A percentile compares a stretch with the other conserved stretches of the same genome.
These are phyloP conservation scores for Noctua janthe DNA, from an alignment of 2,888 invertebrate species.

Conservation along the genomic window DNA sequence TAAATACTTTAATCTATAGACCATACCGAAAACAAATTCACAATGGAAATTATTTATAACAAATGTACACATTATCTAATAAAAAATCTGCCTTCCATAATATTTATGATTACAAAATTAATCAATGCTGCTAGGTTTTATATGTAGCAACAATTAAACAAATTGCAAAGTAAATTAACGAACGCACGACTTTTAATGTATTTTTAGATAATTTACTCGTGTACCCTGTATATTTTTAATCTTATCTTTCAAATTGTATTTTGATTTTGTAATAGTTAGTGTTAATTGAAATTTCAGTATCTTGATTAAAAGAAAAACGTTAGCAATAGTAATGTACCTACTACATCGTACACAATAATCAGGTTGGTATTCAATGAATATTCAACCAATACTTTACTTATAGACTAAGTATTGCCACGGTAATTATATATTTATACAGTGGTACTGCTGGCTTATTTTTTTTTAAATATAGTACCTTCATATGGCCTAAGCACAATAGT, in stretches of 20 bases:
- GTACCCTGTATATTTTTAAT: too few relatives aligned
- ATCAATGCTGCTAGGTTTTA: not conserved
- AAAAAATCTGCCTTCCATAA: not conserved
- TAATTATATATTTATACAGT: too few relatives aligned
- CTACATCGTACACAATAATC: not conserved
- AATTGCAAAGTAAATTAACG: not conserved
- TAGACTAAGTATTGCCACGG: not conserved
- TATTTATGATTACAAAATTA: not conserved
- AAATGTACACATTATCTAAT: not conserved
- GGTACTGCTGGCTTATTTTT: not conserved
- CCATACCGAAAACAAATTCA: not conserved
- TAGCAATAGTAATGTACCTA: slow-evolving; percentile 11
- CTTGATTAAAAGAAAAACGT: slow-evolving; percentile 33
- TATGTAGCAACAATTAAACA: not conserved
- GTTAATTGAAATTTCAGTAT: slow-evolving; percentile 8
- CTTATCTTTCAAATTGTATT: not conserved
- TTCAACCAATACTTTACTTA: not conserved
- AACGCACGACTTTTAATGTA: not conserved
- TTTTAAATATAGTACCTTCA: not conserved
- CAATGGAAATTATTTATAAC: not conserved
- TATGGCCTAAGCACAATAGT: not conserved
- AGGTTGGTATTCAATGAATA: not conserved
- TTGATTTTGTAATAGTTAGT: not conserved
- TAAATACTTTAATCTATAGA: not conserved
- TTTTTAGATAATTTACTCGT: slow-evolving; percentile 3